A percentile compares a stretch with the other conserved stretches of the same genome.
phyloP scores from a whole-genome alignment of 2,797 vertebrate genomes.

The Vultur gryphus region DNA sequence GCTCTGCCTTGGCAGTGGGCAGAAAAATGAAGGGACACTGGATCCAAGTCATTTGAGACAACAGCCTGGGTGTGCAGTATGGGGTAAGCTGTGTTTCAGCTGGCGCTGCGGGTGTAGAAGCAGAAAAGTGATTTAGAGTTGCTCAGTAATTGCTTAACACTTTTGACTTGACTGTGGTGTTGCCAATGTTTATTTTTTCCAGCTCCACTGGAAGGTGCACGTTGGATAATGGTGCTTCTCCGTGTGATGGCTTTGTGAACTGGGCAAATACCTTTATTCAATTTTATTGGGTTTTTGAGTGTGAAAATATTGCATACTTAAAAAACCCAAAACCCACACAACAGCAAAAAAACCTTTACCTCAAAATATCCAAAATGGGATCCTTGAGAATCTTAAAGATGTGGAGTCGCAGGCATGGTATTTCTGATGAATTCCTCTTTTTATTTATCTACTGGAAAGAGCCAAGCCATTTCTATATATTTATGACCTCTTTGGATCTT shows the following conservation, averaged over 20 bases:
- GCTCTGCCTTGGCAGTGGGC: neutral
- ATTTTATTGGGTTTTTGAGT: neutral
- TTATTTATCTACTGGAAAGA: neutral
- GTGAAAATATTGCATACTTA: neutral
- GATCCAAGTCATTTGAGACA: neutral
- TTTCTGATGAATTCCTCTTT: neutral
- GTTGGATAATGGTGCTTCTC: neutral
- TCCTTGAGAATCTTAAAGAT: neutral
- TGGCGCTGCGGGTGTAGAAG: neutral
- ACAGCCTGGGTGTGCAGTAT: neutral
- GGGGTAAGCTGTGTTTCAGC: neutral
- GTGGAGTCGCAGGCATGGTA: rapidly evolving
- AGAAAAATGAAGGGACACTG: neutral
- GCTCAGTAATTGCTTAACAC: neutral
- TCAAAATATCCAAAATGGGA: neutral
- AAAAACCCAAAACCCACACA: neutral
- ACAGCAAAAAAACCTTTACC: neutral
- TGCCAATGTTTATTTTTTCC: neutral
- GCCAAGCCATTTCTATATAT: rapidly evolving
- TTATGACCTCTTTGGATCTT: neutral
- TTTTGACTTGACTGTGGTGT: neutral
- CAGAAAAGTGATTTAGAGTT: neutral
- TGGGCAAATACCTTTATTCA: neutral
- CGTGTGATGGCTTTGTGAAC: neutral
- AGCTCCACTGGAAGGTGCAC: neutral